Conservation (phyloP, 2,888 invertebrate species). For the Platerodrilus igneus region DNA sequence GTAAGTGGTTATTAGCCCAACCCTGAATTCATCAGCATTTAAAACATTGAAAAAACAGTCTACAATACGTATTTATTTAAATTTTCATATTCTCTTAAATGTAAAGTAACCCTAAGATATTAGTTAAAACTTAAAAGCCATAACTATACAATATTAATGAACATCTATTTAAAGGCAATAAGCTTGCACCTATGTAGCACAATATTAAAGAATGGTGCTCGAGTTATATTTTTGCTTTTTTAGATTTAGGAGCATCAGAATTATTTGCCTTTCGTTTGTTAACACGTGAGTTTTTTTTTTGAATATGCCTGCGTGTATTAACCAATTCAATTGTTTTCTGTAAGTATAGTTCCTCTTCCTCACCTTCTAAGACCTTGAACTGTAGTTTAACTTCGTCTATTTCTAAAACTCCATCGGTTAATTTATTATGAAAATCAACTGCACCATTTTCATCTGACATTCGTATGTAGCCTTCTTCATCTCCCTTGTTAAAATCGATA, state of each 20-base stretch:
- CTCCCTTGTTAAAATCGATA: slow-evolving; percentile 72
- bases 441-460: slow-evolving; percentile 67
- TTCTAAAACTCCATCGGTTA: slow-evolving; percentile 53
- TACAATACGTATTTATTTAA: too few relatives aligned
- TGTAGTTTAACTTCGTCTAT: slow-evolving; percentile 44
- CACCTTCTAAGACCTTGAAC: slow-evolving; percentile 61
- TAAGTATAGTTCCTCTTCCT: slow-evolving; percentile 65
- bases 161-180: too few relatives aligned
- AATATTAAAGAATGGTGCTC: too few relatives aligned
- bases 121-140: too few relatives aligned
- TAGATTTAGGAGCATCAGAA: slow-evolving; percentile 31
- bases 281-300: slow-evolving; percentile 40
- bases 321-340: slow-evolving; percentile 61
- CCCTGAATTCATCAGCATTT: too few relatives aligned
- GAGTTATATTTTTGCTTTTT: slow-evolving; percentile 12
- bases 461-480: slow-evolving; percentile 68
- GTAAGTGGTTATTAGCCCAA: too few relatives aligned
- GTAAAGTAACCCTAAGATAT: too few relatives aligned
- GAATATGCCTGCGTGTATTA: slow-evolving; percentile 48
- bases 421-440: slow-evolving; percentile 58
- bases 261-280: slow-evolving; percentile 40
- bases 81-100: too few relatives aligned
- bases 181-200: too few relatives aligned
- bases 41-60: too few relatives aligned
- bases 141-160: too few relatives aligned